phyloP scores from a whole-genome alignment of 2,888 invertebrate species.

The Linnaemya vulpina region DNA sequence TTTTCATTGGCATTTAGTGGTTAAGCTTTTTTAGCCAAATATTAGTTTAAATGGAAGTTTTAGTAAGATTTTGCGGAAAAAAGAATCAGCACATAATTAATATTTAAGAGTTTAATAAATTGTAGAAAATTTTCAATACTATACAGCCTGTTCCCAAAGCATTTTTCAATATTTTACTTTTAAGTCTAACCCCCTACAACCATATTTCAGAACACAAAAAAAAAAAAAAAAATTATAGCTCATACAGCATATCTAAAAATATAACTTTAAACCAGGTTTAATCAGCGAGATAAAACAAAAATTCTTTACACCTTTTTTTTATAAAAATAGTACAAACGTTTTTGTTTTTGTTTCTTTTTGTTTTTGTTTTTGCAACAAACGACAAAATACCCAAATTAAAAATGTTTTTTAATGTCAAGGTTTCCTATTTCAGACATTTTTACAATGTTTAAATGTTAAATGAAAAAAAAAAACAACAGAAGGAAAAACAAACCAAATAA shows the following conservation, averaged over 20 bases:
- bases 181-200: not conserved
- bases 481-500: too few relatives aligned
- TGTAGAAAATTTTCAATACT: too few relatives aligned
- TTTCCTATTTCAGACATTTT: constrained; percentile 57
- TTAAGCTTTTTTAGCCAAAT: too few relatives aligned
- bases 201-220: not conserved
- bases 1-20: too few relatives aligned
- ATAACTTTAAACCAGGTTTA: constrained; percentile 41
- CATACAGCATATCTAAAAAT: constrained; percentile 41
- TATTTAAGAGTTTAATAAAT: too few relatives aligned
- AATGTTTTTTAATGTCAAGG: constrained; percentile 70
- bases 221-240: not conserved
- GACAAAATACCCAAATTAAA: constrained; percentile 53
- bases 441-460: constrained; percentile 48
- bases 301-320: constrained; percentile 53
- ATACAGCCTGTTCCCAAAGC: too few relatives aligned
- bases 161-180: not conserved
- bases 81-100: too few relatives aligned
- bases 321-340: not conserved
- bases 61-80: too few relatives aligned
- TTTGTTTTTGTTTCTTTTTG: not conserved
- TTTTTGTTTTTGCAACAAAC: constrained; percentile 20
- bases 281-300: constrained; percentile 31
- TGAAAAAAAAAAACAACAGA: too few relatives aligned
- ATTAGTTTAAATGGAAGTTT: too few relatives aligned